Evolutionary conservation across 2,797 vertebrate genomes (phyloP).

Genomic region (Carapus acus): DNA sequence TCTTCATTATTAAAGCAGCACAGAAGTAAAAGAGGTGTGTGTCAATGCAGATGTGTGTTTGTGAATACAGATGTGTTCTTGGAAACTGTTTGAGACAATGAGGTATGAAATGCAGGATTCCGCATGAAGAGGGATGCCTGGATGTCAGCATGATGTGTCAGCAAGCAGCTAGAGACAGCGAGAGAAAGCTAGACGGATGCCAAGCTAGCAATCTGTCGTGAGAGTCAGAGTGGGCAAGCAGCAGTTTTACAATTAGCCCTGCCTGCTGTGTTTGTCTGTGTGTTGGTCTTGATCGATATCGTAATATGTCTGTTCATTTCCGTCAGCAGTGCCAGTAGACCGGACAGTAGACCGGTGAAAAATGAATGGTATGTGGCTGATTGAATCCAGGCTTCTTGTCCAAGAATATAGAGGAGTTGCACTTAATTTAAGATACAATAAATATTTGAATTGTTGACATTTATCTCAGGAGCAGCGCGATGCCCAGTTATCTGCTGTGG

Average conservation of each 20-base stretch:
- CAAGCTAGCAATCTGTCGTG: conserved; percentile 38
- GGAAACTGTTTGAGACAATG: background rate
- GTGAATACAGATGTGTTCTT: too few relatives aligned
- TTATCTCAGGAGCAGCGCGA: too few relatives aligned
- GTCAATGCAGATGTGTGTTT: background rate
- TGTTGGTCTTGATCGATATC: conserved; percentile 16
- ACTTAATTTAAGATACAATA: too few relatives aligned
- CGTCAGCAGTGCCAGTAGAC: conserved; percentile 22
- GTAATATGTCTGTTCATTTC: conserved; percentile 16
- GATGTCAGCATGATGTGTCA: conserved; percentile 21
- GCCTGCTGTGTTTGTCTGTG: background rate
- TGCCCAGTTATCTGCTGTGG: too few relatives aligned
- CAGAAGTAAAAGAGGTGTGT: conserved; percentile 8
- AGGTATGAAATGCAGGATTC: conserved; percentile 5
- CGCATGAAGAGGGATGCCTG: conserved; percentile 10
- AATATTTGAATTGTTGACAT: too few relatives aligned
- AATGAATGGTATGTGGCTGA: too few relatives aligned
- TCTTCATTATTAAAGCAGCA: conserved; percentile 10
- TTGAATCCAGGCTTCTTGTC: too few relatives aligned
- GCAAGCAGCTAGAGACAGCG: conserved; percentile 16
- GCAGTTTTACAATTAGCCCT: conserved; percentile 12
- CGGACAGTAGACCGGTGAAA: conserved; percentile 11
- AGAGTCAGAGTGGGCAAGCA: conserved; percentile 28
- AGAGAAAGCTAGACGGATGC: conserved; percentile 20
- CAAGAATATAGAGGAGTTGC: too few relatives aligned